phyloP scores from a whole-genome alignment of 2,113 vertebrate species.

The Fulmarus glacialis region DNA sequence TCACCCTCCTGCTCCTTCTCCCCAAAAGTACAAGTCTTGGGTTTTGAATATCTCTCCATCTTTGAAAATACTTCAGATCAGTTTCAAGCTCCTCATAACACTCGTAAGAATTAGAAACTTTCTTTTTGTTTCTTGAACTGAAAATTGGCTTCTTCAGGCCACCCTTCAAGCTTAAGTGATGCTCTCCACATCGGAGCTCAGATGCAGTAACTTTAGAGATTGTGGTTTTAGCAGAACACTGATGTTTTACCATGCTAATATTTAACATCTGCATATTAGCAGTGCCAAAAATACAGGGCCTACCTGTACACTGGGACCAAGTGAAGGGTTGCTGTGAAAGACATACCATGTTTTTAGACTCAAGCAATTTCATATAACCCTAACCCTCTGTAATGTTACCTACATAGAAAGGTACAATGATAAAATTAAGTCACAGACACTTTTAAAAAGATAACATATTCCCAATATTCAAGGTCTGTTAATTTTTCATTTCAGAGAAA shows the following conservation, averaged over 20 bases:
- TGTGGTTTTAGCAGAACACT: not conserved
- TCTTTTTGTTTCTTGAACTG: not conserved
- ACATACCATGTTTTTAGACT: not conserved
- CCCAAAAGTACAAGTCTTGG: constrained; percentile 29
- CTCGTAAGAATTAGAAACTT: not conserved
- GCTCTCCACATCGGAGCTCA: not conserved
- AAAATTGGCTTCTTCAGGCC: not conserved
- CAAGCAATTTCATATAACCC: not conserved
- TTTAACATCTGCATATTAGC: not conserved
- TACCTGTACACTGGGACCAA: not conserved
- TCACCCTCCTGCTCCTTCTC: constrained; percentile 55
- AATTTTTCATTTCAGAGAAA: constrained; percentile 2
- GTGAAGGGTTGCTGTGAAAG: not conserved
- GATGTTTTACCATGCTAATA: not conserved
- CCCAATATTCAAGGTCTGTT: not conserved
- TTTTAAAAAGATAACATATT: not conserved
- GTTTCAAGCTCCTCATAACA: not conserved
- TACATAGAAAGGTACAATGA: not conserved
- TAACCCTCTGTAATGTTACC: not conserved
- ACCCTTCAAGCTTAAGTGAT: not conserved
- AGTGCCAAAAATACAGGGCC: not conserved
- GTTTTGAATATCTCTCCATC: constrained; percentile 14
- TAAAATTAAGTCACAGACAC: not conserved
- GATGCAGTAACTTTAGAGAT: not conserved
- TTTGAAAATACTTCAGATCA: constrained; percentile 29